Conservation (phyloP, 2,113 vertebrate genomes). For the Chlorodrepanis virens region DNA sequence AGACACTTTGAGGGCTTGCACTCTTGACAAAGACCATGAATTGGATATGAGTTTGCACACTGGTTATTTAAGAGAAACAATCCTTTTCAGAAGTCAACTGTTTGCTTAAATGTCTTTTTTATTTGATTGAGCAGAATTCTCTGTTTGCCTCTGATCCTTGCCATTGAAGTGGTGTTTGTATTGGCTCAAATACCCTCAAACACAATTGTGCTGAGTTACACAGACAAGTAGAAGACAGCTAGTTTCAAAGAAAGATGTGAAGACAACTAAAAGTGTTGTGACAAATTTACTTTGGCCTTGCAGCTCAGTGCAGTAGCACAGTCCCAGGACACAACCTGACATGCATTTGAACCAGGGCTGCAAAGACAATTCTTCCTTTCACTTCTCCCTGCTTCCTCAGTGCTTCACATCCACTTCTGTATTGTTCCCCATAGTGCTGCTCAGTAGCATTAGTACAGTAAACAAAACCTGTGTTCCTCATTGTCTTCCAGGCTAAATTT, state of each 20-base stretch:
- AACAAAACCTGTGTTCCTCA: background rate
- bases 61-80: background rate
- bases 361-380: background rate
- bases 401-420: background rate
- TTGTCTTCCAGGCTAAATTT: background rate
- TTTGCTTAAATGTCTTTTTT: slow-evolving; percentile 35
- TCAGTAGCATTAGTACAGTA: background rate
- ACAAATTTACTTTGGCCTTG: background rate
- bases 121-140: slow-evolving; percentile 21
- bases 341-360: background rate
- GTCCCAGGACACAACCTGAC: background rate
- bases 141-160: slow-evolving; percentile 26
- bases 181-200: slow-evolving; percentile 5
- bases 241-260: background rate
- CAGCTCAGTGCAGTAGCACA: rapidly evolving
- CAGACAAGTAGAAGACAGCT: background rate
- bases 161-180: background rate
- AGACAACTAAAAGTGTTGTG: background rate
- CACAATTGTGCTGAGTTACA: background rate
- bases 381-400: background rate
- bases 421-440: background rate
- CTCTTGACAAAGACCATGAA: background rate
- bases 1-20: background rate
- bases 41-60: background rate
- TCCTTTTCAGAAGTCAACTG: slow-evolving; percentile 16